Evolutionary conservation across 2,113 vertebrate genomes (phyloP), one percentile per base, ranked within the genome.

Genomic region (Tauraco erythrolophus): DNA sequence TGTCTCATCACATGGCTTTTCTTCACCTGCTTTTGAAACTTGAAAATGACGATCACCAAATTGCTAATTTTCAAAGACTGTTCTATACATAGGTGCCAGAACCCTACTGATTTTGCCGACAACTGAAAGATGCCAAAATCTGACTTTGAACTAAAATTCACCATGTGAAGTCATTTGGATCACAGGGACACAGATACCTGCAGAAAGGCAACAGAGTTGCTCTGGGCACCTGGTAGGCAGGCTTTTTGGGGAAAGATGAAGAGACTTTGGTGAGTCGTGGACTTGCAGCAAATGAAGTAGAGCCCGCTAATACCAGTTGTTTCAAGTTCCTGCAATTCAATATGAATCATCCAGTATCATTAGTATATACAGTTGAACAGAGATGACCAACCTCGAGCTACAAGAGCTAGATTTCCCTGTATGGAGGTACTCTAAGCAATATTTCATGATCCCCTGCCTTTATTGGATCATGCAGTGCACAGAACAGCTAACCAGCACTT

Each of bases 11-110:
- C 14, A 11, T 41, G 37, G 28, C 45, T 86, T 72, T 92, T 83
- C 57, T 85, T 93, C 37, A 66, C 66, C 17, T 80, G 39, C 45
- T 80, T 95, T 89, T 89, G 72, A 74, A 92, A 91, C 71, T 37
- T 94, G 66, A 88, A 77, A 87, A 57, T 62, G 5, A 27, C 27
- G 19, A 27, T 89, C 43, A 93, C 16, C 28, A 62, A 91, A 65
- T 3, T 54, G 41, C 8, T 19, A 31, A 0, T 75, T 95, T 93
- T 84, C 53, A 75, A 60, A 87, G 51, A 84, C 43, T 82, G n/a
- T 75, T 78, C 35, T 78, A 31, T 72, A 37, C 10, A 2, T 11
- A 11, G 7, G 3, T 91, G 51, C 50, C 48, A n/a, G 71, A 93
- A 14, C 22, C 8, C 27, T 58, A 22, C 3, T 46, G 7, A 31